Evolutionary conservation across 2,113 vertebrate genomes (phyloP).

Genomic region (Garra rufa): DNA sequence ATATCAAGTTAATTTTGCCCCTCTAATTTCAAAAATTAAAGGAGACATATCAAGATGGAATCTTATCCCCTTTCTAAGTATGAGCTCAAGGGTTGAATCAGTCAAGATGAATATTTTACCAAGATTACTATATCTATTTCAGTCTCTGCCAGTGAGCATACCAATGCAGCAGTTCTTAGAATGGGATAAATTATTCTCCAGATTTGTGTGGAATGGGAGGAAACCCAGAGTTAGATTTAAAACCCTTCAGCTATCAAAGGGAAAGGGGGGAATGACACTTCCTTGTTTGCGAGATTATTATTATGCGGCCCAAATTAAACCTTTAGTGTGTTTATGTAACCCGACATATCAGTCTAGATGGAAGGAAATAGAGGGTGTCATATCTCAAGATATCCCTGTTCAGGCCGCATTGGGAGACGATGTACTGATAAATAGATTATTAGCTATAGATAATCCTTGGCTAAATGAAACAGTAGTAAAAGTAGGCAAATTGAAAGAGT

Average conservation of each 20-base stretch:
- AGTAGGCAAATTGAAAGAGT: not conserved
- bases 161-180: not conserved
- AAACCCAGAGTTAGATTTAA: not conserved
- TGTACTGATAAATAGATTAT: not conserved
- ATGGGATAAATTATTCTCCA: not conserved
- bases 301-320: too few species aligned
- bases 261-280: not conserved
- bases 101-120: too few species aligned
- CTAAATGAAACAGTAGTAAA: not conserved
- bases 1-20: too few species aligned
- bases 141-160: not conserved
- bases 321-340: not conserved
- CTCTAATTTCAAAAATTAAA: too few species aligned
- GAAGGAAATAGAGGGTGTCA: not conserved
- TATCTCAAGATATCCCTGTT: not conserved
- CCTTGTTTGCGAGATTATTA: too few species aligned
- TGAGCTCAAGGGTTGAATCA: too few species aligned
- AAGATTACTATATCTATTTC: not conserved
- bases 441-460: not conserved
- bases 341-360: not conserved
- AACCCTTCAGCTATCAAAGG: not conserved
- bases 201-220: not conserved
- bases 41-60: too few species aligned
- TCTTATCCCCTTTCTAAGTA: too few species aligned
- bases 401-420: not conserved